Evolutionary conservation across 2,797 vertebrate species (phyloP).

Genomic region (Chelidonichthys spinosus): DNA sequence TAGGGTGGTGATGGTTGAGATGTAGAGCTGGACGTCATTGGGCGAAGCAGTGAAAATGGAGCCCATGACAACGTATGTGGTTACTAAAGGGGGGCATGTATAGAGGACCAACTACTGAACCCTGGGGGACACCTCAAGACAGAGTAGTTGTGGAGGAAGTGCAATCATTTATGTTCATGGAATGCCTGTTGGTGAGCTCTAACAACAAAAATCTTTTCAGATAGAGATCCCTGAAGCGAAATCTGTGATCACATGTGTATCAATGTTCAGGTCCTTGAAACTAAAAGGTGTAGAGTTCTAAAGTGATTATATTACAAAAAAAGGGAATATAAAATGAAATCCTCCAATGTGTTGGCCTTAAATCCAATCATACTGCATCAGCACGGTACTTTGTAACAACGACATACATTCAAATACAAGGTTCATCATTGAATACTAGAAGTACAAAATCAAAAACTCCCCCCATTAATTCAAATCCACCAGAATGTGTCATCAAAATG

Average conservation of each 20-base stretch:
- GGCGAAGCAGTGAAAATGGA: too few relatives aligned
- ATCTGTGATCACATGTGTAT: not conserved
- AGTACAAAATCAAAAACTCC: conserved; percentile 61
- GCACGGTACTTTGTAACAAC: conserved; percentile 33
- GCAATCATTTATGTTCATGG: too few relatives aligned
- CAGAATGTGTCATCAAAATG: conserved; percentile 67
- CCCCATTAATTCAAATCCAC: conserved; percentile 73
- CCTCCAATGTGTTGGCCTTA: conserved; percentile 23
- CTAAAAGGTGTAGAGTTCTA: not conserved
- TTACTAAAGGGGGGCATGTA: too few relatives aligned
- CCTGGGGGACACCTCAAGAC: too few relatives aligned
- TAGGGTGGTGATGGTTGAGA: too few relatives aligned
- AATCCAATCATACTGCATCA: conserved; percentile 64
- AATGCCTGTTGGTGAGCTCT: not conserved
- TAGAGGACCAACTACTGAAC: too few relatives aligned
- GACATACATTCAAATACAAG: conserved; percentile 45
- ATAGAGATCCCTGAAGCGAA: not conserved
- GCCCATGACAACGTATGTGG: too few relatives aligned
- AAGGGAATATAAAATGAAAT: conserved; percentile 1
- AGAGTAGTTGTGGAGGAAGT: too few relatives aligned
- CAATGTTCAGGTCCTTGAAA: not conserved
- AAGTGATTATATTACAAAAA: not conserved
- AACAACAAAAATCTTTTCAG: conserved; percentile 3
- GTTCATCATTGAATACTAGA: conserved; percentile 60
- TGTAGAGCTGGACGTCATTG: too few relatives aligned